phyloP scores from a whole-genome alignment of 2,113 vertebrate species.

The Naja naja region DNA sequence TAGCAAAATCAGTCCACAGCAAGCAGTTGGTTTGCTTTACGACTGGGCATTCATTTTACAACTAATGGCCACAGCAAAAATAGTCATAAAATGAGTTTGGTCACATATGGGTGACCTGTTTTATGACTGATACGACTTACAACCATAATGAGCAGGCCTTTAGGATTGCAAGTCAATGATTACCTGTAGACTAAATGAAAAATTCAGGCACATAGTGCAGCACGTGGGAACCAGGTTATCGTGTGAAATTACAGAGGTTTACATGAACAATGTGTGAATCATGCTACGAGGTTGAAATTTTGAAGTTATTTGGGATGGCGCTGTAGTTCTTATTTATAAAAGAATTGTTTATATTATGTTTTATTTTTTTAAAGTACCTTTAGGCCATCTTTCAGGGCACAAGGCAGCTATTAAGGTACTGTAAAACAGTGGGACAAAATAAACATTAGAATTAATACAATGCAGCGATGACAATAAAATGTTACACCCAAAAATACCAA shows the following conservation, averaged over 20 bases:
- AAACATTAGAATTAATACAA: not conserved
- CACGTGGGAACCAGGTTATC: not conserved
- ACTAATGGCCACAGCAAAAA: not conserved
- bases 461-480: not conserved
- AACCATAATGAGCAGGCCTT: not conserved
- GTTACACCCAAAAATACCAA: not conserved
- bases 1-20: not conserved
- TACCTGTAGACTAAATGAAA: not conserved
- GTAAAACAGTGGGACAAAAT: not conserved
- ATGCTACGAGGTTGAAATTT: not conserved
- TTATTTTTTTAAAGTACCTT: not conserved
- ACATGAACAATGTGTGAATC: not conserved
- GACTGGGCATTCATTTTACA: too few species aligned
- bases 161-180: not conserved
- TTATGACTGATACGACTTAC: not conserved
- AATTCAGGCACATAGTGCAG: not conserved
- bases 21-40: not conserved
- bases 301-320: not conserved
- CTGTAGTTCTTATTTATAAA: not conserved
- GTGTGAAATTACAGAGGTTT: not conserved
- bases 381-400: not conserved
- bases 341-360: not conserved
- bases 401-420: not conserved
- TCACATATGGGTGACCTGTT: not conserved
- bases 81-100: not conserved